Base-by-base conservation (phyloP, 2,888 invertebrate genomes). In the Zele albiditarsus region DNA sequence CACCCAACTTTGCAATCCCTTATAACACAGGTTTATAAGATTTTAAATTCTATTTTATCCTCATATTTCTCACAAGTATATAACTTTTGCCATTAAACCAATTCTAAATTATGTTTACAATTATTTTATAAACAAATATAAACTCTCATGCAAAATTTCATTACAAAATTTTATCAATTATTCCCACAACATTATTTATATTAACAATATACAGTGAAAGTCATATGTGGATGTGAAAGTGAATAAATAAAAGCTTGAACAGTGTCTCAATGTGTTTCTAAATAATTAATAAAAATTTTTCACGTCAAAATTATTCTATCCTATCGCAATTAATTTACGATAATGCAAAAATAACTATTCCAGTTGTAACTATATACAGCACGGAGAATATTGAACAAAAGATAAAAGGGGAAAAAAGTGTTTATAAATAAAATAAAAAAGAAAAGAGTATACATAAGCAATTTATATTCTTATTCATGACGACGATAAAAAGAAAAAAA, bases 401-500 rank as follows among this genome's bases (percentile, higher is more conserved):
- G n/a, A 46, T n/a, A n/a, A 46, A 46, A 46, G 8, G 8, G 8
- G 4, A 46, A 14, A 46, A 46, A 46, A n/a, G 4, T n/a, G 46
- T 4, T 0, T 14, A 46, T 46, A 16, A 46, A 46, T 46, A 46
- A 46, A n/a, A n/a, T 4, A 46, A n/a, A n/a, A 46, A 46, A n/a
- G 6, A n/a, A 5, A 16, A 46, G n/a, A 16, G 3, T 46, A 46
- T 46, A 46, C 3, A 46, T 16, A 16, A 46, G 46, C n/a, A n/a
- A 46, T 46, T 46, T 14, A 46, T 46, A 46, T n/a, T 46, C 46
- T 46, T 46, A 46, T 46, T 46, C 46, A 46, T 46, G n/a, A 46
- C 46, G n/a, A 3, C n/a, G n/a, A 46, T 46, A n/a, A 46, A 46
- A 46, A 46, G 16, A 46, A 46, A 46, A 16, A 46, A 46, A 46